Evolutionary conservation across 2,797 vertebrate genomes (phyloP).

Genomic region (Tadarida brasiliensis): DNA sequence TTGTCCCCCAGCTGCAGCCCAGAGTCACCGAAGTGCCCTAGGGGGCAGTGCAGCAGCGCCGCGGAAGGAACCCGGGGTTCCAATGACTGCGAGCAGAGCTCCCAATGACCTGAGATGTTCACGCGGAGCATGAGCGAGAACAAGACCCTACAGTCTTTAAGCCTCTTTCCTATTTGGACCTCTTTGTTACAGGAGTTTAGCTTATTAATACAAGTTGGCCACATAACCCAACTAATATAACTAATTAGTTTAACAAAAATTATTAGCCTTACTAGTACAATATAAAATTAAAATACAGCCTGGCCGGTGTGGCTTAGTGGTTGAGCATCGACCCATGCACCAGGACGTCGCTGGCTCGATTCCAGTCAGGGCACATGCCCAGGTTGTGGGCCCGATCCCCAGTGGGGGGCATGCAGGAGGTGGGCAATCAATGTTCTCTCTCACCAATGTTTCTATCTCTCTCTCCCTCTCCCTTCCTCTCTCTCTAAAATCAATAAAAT

Average conservation of each 20-base stretch:
- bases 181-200: slow-evolving; percentile 12
- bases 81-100: neutral
- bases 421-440: too few species aligned
- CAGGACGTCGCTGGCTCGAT: too few species aligned
- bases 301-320: too few species aligned
- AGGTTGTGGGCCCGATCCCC: too few species aligned
- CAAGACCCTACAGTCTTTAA: neutral
- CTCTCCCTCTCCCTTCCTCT: too few species aligned
- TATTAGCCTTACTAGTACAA: neutral
- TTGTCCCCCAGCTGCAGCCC: neutral
- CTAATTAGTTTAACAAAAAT: neutral
- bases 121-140: neutral
- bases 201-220: neutral
- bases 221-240: neutral
- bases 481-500: too few species aligned
- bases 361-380: too few species aligned
- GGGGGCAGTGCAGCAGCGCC: neutral
- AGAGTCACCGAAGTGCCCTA: neutral
- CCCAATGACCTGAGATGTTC: neutral
- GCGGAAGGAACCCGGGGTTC: neutral
- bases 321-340: too few species aligned
- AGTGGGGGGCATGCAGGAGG: too few species aligned
- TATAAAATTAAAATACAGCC: neutral
- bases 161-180: neutral
- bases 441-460: too few species aligned